Conservation (phyloP, 2,888 invertebrate species). For the Aporophyla nigra region DNA sequence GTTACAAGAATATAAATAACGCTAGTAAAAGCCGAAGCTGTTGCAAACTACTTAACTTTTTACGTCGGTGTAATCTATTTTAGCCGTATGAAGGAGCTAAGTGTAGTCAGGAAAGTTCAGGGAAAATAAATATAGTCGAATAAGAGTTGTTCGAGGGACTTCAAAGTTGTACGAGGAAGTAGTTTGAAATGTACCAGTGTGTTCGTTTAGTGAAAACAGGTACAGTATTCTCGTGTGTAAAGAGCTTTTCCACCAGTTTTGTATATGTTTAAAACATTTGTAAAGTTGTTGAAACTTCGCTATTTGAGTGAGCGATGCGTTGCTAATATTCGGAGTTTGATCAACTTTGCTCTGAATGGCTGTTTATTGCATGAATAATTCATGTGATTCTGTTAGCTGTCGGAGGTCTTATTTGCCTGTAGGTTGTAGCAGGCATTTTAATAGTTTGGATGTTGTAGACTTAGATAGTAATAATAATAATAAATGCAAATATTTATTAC, state of each 20-base stretch:
- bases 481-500: too few species aligned
- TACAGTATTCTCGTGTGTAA: constrained; percentile 46
- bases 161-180: constrained; percentile 42
- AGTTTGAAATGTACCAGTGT: constrained; percentile 49
- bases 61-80: constrained; percentile 65
- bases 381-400: constrained; percentile 4
- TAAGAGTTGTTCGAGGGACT: constrained; percentile 54
- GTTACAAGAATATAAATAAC: constrained; percentile 52
- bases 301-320: constrained; percentile 45
- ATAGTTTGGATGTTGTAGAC: background rate
- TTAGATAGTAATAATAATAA: too few species aligned
- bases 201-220: constrained; percentile 56
- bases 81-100: constrained; percentile 61
- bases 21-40: constrained; percentile 39
- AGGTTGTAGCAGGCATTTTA: constrained; percentile 7
- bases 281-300: constrained; percentile 32
- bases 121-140: constrained; percentile 64
- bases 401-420: constrained; percentile 3
- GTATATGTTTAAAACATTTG: constrained; percentile 59
- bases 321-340: constrained; percentile 47
- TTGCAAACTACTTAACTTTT: constrained; percentile 63
- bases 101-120: constrained; percentile 60
- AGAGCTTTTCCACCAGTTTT: constrained; percentile 46
- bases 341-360: constrained; percentile 29
- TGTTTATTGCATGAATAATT: constrained; percentile 27